Conservation (phyloP, 2,888 invertebrate species). For the Ceramica pisi region DNA sequence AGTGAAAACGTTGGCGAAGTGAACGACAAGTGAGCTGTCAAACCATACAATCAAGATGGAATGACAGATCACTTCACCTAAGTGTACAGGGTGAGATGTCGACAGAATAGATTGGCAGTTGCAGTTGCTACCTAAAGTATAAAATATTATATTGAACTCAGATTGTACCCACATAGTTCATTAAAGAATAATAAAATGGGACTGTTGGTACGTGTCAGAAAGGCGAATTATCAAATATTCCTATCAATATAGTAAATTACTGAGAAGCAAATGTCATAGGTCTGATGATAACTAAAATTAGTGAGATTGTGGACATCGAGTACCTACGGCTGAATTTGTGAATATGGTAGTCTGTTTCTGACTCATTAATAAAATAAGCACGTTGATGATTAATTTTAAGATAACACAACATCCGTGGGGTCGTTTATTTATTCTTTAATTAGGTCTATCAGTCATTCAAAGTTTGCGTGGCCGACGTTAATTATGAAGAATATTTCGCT, state of each 20-base stretch:
- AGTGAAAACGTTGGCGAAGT: too few species aligned
- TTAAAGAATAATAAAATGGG: constrained; percentile 26
- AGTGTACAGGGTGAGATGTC: too few species aligned
- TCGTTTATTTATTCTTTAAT: constrained; percentile 40
- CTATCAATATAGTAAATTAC: constrained; percentile 12
- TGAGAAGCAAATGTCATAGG: constrained; percentile 52
- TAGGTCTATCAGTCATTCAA: constrained; percentile 47
- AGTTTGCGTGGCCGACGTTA: constrained; percentile 36
- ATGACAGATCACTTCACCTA: too few species aligned
- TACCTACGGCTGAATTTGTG: constrained; percentile 5
- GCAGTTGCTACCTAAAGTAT: constrained; percentile 1
- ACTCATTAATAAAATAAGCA: constrained; percentile 25
- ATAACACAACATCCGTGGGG: constrained; percentile 37
- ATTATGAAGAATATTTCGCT: constrained; percentile 24
- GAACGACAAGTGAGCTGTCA: too few species aligned
- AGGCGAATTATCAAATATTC: constrained; percentile 18
- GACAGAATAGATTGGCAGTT: too few species aligned
- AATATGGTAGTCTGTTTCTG: neutral
- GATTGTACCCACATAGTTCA: constrained; percentile 7
- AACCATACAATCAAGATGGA: too few species aligned
- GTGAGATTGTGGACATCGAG: constrained; percentile 36
- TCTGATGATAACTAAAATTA: constrained; percentile 38
- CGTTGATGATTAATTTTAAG: constrained; percentile 9
- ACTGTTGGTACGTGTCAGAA: neutral
- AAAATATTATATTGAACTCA: constrained; percentile 9